These are phyloP conservation scores for Hyposoter didymator DNA, from an alignment of 2,888 invertebrate species.

Conservation along the genomic window DNA sequence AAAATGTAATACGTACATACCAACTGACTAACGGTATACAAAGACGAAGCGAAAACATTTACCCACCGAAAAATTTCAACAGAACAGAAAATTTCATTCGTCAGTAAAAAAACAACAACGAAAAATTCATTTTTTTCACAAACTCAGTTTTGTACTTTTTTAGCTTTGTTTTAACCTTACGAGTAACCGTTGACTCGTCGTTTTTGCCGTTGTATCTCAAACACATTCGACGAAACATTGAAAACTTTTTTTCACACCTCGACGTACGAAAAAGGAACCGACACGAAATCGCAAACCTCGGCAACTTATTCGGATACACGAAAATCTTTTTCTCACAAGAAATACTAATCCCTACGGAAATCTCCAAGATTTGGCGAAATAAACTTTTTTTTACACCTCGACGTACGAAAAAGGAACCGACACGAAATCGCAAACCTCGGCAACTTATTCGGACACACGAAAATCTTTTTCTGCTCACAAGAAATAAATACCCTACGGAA, in stretches of 20 bases:
- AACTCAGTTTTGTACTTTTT: slow-evolving; percentile 68
- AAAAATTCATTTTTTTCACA: slow-evolving; percentile 44
- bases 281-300: background rate
- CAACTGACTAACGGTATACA: slow-evolving; percentile 53
- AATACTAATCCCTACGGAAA: background rate
- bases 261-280: background rate
- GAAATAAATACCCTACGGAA: background rate
- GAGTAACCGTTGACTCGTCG: slow-evolving; percentile 21
- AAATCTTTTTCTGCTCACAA: background rate
- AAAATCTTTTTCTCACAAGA: background rate
- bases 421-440: background rate
- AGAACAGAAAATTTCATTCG: slow-evolving; percentile 14
- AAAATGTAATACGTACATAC: slow-evolving; percentile 42
- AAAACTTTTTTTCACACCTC: background rate
- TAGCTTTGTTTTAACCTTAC: slow-evolving; percentile 14
- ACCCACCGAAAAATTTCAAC: slow-evolving; percentile 36
- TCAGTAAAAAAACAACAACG: slow-evolving; percentile 27
- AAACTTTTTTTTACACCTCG: background rate
- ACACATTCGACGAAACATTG: slow-evolving; percentile 16
- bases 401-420: background rate
- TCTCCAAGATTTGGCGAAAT: background rate
- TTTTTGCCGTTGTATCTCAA: slow-evolving; percentile 9
- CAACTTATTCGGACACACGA: background rate
- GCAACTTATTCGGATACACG: background rate
- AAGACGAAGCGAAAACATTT: slow-evolving; percentile 51